phyloP scores from a whole-genome alignment of 1,140 invertebrate species.

The Prorops nasuta region DNA sequence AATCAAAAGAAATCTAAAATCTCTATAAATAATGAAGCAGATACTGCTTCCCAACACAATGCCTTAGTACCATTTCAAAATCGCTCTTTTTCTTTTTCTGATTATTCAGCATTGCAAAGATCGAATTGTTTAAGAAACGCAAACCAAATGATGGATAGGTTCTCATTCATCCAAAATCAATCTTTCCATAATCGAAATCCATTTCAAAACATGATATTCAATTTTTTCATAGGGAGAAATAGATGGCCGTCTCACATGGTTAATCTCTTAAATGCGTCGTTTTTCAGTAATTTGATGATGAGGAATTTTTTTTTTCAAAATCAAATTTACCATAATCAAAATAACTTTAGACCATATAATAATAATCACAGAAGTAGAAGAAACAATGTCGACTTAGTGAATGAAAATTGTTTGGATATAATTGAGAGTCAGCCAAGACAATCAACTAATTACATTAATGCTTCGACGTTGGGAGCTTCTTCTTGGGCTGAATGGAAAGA shows the following conservation, averaged over 20 bases:
- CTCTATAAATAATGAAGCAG: neutral
- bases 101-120: too few species aligned
- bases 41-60: neutral
- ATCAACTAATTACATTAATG: constrained; percentile 21
- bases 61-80: constrained; percentile 2
- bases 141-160: too few species aligned
- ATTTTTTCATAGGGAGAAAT: constrained; percentile 7
- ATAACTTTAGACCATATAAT: constrained; percentile 17
- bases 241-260: neutral
- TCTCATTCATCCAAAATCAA: too few species aligned
- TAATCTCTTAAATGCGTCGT: too few species aligned
- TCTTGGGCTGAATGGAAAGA: constrained; percentile 49
- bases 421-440: neutral
- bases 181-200: too few species aligned
- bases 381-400: neutral
- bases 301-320: neutral
- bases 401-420: neutral
- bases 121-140: too few species aligned
- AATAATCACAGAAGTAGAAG: constrained; percentile 15
- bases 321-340: constrained; percentile 14
- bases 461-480: constrained; percentile 24
- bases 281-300: neutral
- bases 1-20: neutral
- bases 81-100: neutral
- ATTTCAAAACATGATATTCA: too few species aligned